Evolutionary conservation across 1,140 invertebrate species (phyloP).

Genomic region (Caenorhabditis tropicalis): DNA sequence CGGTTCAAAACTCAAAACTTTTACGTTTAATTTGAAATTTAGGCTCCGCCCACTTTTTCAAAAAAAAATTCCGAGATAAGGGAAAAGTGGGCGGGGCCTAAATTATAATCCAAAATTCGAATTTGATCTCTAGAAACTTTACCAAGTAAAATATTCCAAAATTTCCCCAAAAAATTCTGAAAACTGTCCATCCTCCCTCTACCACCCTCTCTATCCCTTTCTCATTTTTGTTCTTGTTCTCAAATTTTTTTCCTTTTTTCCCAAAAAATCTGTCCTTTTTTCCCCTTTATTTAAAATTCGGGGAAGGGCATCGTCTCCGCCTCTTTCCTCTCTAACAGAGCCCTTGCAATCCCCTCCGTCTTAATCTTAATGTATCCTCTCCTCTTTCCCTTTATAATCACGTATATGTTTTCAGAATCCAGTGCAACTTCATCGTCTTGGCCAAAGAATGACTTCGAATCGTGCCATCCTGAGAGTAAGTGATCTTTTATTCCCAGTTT

Average conservation of each 20-base stretch:
- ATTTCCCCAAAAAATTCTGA: too few relatives aligned
- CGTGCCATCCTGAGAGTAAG: slow-evolving; percentile 8
- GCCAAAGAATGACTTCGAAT: neutral
- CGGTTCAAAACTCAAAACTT: too few relatives aligned
- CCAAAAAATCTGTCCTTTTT: neutral
- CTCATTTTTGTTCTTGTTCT: neutral
- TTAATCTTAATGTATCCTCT: neutral
- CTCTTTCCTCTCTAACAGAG: neutral
- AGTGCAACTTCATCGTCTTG: neutral
- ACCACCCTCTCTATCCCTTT: too few relatives aligned
- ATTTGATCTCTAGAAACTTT: too few relatives aligned
- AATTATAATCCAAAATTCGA: too few relatives aligned
- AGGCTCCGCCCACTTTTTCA: too few relatives aligned
- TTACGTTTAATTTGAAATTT: too few relatives aligned
- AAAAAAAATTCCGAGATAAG: too few relatives aligned
- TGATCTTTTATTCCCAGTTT: neutral
- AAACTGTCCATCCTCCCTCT: too few relatives aligned
- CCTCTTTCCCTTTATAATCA: neutral
- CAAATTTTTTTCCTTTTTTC: neutral
- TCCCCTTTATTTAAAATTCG: neutral
- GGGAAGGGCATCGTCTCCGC: neutral
- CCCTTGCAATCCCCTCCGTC: neutral
- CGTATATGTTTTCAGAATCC: neutral
- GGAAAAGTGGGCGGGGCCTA: too few relatives aligned
- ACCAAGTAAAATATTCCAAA: too few relatives aligned